Conservation (phyloP, 2,888 invertebrate genomes). For the Hydropsyche betteni region DNA sequence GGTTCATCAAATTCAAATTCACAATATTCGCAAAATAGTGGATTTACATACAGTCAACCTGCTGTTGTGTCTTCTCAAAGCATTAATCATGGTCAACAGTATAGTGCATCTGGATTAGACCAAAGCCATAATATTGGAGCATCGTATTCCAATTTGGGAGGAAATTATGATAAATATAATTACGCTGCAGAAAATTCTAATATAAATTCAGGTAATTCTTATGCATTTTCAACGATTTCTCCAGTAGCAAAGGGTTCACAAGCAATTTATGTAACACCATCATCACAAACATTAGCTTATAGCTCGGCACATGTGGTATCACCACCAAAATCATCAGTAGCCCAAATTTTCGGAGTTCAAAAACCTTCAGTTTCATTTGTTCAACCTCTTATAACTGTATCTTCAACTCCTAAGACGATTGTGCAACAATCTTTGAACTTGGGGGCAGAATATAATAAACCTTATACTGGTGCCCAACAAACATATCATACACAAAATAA, state of each 20-base stretch:
- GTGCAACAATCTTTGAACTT: conserved; percentile 51
- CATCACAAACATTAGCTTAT: conserved; percentile 55
- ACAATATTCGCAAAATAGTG: conserved; percentile 1
- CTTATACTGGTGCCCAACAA: conserved; percentile 41
- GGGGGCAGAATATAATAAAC: conserved; percentile 52
- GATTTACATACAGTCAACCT: neutral
- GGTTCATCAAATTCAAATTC: neutral
- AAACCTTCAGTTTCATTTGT: conserved; percentile 63
- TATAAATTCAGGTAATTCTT: conserved; percentile 23
- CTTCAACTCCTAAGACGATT: conserved; percentile 55
- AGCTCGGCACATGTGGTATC: conserved; percentile 56
- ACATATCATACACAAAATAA: conserved; percentile 54
- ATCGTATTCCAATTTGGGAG: neutral
- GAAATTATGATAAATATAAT: neutral
- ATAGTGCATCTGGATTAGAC: neutral
- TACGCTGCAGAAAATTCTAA: neutral
- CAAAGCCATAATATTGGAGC: neutral
- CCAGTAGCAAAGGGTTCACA: conserved; percentile 53
- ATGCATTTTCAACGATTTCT: neutral
- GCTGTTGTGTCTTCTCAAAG: neutral
- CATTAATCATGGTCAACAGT: conserved; percentile 8
- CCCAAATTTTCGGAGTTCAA: conserved; percentile 62
- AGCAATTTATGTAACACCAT: conserved; percentile 41
- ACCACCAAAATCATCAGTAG: conserved; percentile 60
- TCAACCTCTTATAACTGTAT: conserved; percentile 58